Base-by-base conservation (phyloP, 2,888 invertebrate genomes). In the Campopleginae sp. region DNA sequence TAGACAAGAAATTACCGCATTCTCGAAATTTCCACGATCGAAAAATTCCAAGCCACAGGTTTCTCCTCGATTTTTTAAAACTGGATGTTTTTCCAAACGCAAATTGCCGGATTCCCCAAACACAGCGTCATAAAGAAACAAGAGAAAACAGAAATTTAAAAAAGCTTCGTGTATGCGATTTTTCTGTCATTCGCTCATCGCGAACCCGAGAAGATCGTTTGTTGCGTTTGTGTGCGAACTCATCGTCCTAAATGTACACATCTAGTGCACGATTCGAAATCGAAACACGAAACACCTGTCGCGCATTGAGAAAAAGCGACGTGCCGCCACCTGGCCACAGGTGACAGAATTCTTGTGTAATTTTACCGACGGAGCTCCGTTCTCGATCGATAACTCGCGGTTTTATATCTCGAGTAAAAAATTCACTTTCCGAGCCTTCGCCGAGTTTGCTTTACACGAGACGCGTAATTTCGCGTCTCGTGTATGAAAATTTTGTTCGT, bases 261-360 rank as follows among this genome's bases (percentile, higher is more conserved):
- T 14, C 7, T 8, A 31, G 27, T 23, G 61, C 51, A 61, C 4
- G 14, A 42, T 14, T 23, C 44, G 23, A 19, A 23, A 19, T 23
- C 46, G 7, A 12, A 23, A 46, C 8, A 27, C 12, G 31, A 51
- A 68, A 44, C 68, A 68, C 68, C 68, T 68, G 68, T 27, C 46
- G 68, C 27, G 46, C 2, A 46, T 46, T 14, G 46, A 38, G n/a
- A n/a, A 63, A 17, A 65, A 58, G 48, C n/a, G 58, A n/a, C 23
- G 66, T 76, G 71, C 83, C 86, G 87, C 63, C 85, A 33, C 38
- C 76, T 31, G 44, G 54, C 80, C 79, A 58, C 83, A 63, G 85
- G 63, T 65, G 76, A 42, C 23, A 1, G 66, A 87, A 87, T 58
- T 63, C 70, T 27, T 5, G 51, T 31, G 10, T 63, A n/a, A 12